Evolutionary conservation across 2,888 invertebrate genomes (phyloP), one percentile per base, ranked within the genome.

Genomic region (Nematopogon swammerdamellus): DNA sequence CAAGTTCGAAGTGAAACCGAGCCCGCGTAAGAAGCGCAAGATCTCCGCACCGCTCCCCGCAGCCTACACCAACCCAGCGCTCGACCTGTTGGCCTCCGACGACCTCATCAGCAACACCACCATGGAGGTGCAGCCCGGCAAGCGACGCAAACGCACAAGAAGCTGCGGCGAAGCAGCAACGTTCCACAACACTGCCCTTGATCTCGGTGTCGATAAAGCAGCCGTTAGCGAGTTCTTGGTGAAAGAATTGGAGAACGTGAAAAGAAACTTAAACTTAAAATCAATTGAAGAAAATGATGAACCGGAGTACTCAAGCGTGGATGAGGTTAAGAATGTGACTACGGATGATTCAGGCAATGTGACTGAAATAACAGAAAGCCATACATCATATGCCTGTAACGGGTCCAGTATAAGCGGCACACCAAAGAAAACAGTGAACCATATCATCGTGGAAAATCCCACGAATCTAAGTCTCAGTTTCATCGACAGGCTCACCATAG

Each of bases 101-200:
- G 80, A 80, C 51, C 69, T 66, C 3, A 80, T 80, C 65, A 76
- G 77, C 55, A 80, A 80, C 60, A 80, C 69, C 14, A 72, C 68
- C 5, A 79, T 80, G 79, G 80, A 80, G 60, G 67, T 79, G 19
- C 63, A 68, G 18, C 77, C 79, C 0, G 60, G 59, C 18, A 80
- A 80, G 54, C 71, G 74, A 53, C 63, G 73, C 1, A 76, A 77
- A 56, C 56, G 68, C n/a, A 67, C 72, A 0, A 68, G 63, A 48
- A 77, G 72, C 51, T 70, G 68, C 50, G 76, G 53, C 18, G 52
- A 76, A 19, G 62, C 69, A 1, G 60, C 63, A 2, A 62, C 68
- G 0, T 80, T 80, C 55, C 80, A 80, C 49, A 80, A 80, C 52
- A 65, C 70, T 0, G 79, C 71, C 0, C 55, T 80, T 50, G 80